These are phyloP conservation scores for Metellina segmentata DNA, from an alignment of 2,888 invertebrate genomes.

Conservation along the genomic window DNA sequence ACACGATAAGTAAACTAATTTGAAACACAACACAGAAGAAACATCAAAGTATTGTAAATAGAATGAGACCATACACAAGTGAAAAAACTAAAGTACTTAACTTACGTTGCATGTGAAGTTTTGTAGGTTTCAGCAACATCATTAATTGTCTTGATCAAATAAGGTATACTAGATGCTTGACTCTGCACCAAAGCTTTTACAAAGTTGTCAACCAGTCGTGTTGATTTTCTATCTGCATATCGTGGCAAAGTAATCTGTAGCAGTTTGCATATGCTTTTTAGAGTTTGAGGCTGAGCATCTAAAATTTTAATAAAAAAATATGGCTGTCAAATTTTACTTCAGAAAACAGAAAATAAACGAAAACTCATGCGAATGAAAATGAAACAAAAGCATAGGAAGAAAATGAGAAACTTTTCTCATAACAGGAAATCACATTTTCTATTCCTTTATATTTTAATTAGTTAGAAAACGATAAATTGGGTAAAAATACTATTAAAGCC, in stretches of 20 bases:
- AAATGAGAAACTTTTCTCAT: background rate
- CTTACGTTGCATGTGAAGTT: slow-evolving; percentile 87
- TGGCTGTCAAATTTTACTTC: too few relatives aligned
- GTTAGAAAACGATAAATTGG: background rate
- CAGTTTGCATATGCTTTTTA: slow-evolving; percentile 89
- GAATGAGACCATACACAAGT: background rate
- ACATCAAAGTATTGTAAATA: background rate
- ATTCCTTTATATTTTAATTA: background rate
- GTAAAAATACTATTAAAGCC: background rate
- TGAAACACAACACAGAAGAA: background rate
- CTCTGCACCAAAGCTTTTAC: slow-evolving; percentile 85
- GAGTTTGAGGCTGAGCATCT: slow-evolving; percentile 90
- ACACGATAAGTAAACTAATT: background rate
- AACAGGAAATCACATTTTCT: background rate
- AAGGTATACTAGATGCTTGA: slow-evolving; percentile 87
- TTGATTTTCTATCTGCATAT: slow-evolving; percentile 90
- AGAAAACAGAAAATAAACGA: too few relatives aligned
- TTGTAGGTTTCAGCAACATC: slow-evolving; percentile 86
- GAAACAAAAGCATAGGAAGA: background rate
- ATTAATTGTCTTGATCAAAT: slow-evolving; percentile 85
- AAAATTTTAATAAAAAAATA: slow-evolving; percentile 75
- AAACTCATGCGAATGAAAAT: background rate
- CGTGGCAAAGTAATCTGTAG: slow-evolving; percentile 88
- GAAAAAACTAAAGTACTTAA: slow-evolving; percentile 82
- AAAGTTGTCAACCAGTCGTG: slow-evolving; percentile 87